Conservation (phyloP, 2,888 invertebrate species). For the Apotomis capreana region DNA sequence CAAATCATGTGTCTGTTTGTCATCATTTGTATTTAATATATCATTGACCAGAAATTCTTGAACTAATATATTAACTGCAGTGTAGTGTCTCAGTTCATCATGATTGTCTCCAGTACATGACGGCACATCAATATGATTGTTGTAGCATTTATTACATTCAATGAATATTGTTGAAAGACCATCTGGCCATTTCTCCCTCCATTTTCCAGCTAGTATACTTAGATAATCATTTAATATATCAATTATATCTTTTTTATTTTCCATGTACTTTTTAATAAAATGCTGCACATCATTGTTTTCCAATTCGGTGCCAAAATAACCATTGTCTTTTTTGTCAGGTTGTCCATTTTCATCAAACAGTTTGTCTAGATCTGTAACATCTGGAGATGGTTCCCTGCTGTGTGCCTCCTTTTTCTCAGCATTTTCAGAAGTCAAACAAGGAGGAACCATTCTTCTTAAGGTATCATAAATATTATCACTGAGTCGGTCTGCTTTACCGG, state of each 20-base stretch:
- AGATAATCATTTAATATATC: constrained; percentile 85
- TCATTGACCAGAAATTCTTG: constrained; percentile 74
- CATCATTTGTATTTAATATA: constrained; percentile 60
- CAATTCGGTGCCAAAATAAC: constrained; percentile 86
- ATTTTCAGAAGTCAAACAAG: constrained; percentile 77
- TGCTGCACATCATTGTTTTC: constrained; percentile 86
- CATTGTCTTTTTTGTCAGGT: constrained; percentile 53
- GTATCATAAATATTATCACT: constrained; percentile 87
- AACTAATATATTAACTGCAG: constrained; percentile 67
- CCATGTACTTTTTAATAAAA: constrained; percentile 85
- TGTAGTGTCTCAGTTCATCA: constrained; percentile 66
- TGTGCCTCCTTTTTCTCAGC: constrained; percentile 71
- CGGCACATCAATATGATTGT: constrained; percentile 73
- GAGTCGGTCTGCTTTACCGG: constrained; percentile 81
- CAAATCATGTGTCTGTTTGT: constrained; percentile 59
- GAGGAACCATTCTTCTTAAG: constrained; percentile 86
- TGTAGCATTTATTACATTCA: constrained; percentile 83
- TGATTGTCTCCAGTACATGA: constrained; percentile 66
- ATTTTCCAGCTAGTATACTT: constrained; percentile 82
- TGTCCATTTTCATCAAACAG: constrained; percentile 81
- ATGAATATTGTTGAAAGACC: constrained; percentile 83
- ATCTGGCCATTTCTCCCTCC: constrained; percentile 86
- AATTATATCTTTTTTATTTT: constrained; percentile 82
- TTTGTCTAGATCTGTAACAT: constrained; percentile 85
- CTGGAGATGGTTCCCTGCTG: constrained; percentile 83